Evolutionary conservation across 2,888 invertebrate species (phyloP).

Genomic region (Zygaena filipendulae): DNA sequence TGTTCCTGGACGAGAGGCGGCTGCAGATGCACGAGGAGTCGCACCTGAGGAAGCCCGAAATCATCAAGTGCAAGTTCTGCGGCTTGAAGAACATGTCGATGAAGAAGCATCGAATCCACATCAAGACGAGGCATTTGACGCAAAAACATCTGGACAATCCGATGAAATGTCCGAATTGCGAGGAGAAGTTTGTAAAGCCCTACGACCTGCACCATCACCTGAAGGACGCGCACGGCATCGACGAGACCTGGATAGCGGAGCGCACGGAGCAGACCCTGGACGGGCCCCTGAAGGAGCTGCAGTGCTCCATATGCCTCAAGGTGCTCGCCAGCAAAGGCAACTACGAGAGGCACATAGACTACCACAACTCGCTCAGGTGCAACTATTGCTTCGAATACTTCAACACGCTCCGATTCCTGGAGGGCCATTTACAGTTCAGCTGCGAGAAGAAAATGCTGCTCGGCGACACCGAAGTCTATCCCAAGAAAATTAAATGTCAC

Average conservation of each 20-base stretch:
- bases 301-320: conserved; percentile 58
- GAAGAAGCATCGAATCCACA: conserved; percentile 47
- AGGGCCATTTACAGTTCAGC: conserved; percentile 52
- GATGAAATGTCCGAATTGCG: conserved; percentile 47
- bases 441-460: conserved; percentile 54
- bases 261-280: conserved; percentile 29
- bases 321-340: conserved; percentile 56
- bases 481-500: conserved; percentile 52
- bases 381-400: conserved; percentile 63
- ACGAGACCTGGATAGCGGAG: conserved; percentile 56
- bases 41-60: conserved; percentile 49
- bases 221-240: conserved; percentile 42
- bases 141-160: conserved; percentile 49
- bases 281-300: conserved; percentile 50
- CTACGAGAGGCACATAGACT: conserved; percentile 57
- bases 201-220: conserved; percentile 55
- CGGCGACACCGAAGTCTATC: conserved; percentile 48
- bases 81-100: conserved; percentile 50
- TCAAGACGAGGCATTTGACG: conserved; percentile 43
- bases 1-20: conserved; percentile 43
- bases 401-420: conserved; percentile 46
- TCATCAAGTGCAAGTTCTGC: conserved; percentile 60
- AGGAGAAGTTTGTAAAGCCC: conserved; percentile 44
- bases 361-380: conserved; percentile 57
- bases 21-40: conserved; percentile 45